Conservation (phyloP, 2,113 vertebrate genomes). For the Engraulis encrasicolus region DNA sequence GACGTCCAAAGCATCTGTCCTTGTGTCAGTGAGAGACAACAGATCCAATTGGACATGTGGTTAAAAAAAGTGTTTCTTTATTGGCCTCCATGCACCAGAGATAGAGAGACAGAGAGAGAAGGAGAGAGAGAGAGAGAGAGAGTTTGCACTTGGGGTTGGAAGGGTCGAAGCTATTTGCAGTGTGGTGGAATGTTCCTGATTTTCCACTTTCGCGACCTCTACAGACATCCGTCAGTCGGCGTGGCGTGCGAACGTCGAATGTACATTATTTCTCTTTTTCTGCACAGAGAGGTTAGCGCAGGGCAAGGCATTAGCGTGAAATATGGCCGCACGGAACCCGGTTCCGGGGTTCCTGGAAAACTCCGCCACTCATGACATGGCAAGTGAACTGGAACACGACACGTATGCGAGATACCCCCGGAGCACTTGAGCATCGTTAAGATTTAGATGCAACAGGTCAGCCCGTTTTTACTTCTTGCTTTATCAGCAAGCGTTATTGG, state of each 20-base stretch:
- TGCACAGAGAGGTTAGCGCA: slow-evolving; percentile 24
- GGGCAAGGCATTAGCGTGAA: slow-evolving; percentile 41
- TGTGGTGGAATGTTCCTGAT: slow-evolving; percentile 36
- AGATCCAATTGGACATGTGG: slow-evolving; percentile 41
- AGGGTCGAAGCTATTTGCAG: slow-evolving; percentile 26
- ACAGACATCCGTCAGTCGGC: slow-evolving; percentile 15
- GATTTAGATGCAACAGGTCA: slow-evolving; percentile 17
- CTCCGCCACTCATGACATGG: slow-evolving; percentile 12
- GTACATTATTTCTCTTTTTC: slow-evolving; percentile 29
- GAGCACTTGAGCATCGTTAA: slow-evolving; percentile 5
- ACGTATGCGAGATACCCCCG: slow-evolving; percentile 25
- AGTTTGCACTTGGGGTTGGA: slow-evolving; percentile 29
- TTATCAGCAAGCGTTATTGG: background rate
- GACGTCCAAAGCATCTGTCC: slow-evolving; percentile 37
- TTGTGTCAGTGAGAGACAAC: slow-evolving; percentile 41
- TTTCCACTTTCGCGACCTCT: slow-evolving; percentile 41
- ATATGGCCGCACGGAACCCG: slow-evolving; percentile 25
- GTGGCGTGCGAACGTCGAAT: background rate
- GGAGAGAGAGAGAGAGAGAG: too few relatives aligned
- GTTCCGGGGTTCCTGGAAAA: slow-evolving; percentile 36
- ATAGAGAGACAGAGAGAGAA: too few relatives aligned
- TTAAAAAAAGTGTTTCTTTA: slow-evolving; percentile 21
- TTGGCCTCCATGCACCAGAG: slow-evolving; percentile 16
- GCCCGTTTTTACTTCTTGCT: background rate
- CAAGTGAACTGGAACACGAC: slow-evolving; percentile 26